Percentiles rank a stretch among this genome's conserved stretches.
These are phyloP conservation scores for Bubalus kerabau DNA, from an alignment of 2,113 vertebrate species.

Conservation along the genomic window DNA sequence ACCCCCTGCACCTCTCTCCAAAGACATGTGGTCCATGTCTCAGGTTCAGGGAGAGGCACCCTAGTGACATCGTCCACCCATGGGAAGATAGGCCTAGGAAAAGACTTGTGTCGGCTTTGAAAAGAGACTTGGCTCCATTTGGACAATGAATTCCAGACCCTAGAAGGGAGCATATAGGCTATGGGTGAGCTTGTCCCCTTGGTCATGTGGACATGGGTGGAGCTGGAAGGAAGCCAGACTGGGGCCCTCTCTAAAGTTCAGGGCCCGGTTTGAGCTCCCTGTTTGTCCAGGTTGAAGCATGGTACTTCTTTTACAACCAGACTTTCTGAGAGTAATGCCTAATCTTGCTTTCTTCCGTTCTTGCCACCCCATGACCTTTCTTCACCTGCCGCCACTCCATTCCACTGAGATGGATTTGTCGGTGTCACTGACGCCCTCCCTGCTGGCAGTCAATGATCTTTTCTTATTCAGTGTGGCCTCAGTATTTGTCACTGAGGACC, in stretches of 20 bases:
- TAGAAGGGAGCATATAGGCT: neutral
- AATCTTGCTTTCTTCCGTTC: neutral
- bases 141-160: neutral
- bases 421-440: neutral
- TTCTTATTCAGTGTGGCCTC: neutral
- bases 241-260: neutral
- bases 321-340: neutral
- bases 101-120: neutral
- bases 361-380: neutral
- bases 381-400: neutral
- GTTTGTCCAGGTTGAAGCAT: neutral
- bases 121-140: neutral
- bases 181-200: neutral
- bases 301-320: neutral
- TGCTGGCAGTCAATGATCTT: neutral
- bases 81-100: neutral
- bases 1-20: neutral
- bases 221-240: neutral
- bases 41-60: neutral
- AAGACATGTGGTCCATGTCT: neutral
- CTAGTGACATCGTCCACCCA: neutral
- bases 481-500: neutral
- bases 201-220: neutral
- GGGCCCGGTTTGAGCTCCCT: neutral
- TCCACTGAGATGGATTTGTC: neutral